A percentile compares a stretch with the other conserved stretches of the same genome.
These are phyloP conservation scores for Dendrocincla fuliginosa DNA, from an alignment of 2,797 vertebrate genomes.

Conservation along the genomic window DNA sequence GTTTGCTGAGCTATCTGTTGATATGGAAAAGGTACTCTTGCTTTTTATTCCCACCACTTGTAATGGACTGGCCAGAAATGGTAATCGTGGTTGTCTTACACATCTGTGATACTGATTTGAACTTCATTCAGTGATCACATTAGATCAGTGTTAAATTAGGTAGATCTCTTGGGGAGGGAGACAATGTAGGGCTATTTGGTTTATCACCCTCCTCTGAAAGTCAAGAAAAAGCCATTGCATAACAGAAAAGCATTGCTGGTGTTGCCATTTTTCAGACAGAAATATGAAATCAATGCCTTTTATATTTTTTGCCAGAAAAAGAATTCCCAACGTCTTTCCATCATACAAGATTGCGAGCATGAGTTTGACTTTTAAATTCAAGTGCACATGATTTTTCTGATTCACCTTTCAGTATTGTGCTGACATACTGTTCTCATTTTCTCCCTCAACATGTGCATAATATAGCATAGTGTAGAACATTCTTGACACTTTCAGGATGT, in stretches of 20 bases:
- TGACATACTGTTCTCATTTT: neutral
- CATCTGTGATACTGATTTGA: neutral
- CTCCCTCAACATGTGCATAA: neutral
- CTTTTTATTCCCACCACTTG: neutral
- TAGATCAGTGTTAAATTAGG: neutral
- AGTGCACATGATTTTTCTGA: neutral
- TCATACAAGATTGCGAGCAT: neutral
- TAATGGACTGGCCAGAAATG: neutral
- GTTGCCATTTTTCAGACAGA: neutral
- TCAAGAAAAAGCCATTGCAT: neutral
- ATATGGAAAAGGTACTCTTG: constrained; percentile 96
- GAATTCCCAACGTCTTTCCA: neutral
- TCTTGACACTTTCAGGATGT: neutral
- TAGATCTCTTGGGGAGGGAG: neutral
- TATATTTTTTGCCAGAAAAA: neutral
- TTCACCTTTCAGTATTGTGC: neutral
- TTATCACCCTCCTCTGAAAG: neutral
- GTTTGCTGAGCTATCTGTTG: constrained; percentile 98
- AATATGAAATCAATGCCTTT: neutral
- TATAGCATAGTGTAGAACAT: neutral
- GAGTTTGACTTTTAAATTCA: neutral
- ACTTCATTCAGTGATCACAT: neutral
- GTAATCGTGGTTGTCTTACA: neutral
- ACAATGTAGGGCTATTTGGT: neutral
- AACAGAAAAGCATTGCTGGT: neutral